Evolutionary conservation across 2,113 vertebrate genomes (phyloP), one percentile per base, ranked within the genome.

Genomic region (Oreochromis aureus): DNA sequence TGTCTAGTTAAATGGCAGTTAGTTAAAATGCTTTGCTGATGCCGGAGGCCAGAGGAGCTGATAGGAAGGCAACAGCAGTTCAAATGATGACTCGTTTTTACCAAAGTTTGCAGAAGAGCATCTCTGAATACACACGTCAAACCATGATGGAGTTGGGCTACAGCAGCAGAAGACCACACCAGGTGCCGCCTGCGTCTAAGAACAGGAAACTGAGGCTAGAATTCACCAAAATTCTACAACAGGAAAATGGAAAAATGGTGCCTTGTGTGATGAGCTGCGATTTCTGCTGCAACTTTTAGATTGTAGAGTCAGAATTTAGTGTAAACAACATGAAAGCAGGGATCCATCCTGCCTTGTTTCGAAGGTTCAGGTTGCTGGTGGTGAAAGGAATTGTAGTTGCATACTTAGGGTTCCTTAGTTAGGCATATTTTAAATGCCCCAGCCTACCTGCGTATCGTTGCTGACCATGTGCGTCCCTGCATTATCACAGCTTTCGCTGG

Each of bases 271-370:
- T 15, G n/a, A 71, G 36, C 36, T 22, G n/a, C 22, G 7, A 41
- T 71, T 71, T 41, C 12, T 41, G 36, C 63, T 41, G 36, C 7
- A 1, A 69, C 12, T 41, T 51, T 51, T 22, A 24, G 36, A 41
- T 41, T 15, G 12, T 6, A 24, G 66, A 22, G 12, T 71, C 12
- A 71, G 39, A 6, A 44, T 71, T 71, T 16, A 44, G 39, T 16
- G n/a, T 44, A 16, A 24, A 71, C 39, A 10, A 16, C 39, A 41
- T 71, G 7, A 71, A 71, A 44, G 36, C 36, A 44, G 39, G n/a
- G 61, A 39, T 13, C 34, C 61, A 69, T 22, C 61, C 61, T 69
- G 34, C 61, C 61, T 66, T 44, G 66, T 71, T 24, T 71, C 5
- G 3, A 71, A 27, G 4, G 6, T 46, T 73, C 15, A 73, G 69